These are phyloP conservation scores for Hirudinaria manillensis DNA, from an alignment of 2,888 invertebrate genomes.

Conservation along the genomic window DNA sequence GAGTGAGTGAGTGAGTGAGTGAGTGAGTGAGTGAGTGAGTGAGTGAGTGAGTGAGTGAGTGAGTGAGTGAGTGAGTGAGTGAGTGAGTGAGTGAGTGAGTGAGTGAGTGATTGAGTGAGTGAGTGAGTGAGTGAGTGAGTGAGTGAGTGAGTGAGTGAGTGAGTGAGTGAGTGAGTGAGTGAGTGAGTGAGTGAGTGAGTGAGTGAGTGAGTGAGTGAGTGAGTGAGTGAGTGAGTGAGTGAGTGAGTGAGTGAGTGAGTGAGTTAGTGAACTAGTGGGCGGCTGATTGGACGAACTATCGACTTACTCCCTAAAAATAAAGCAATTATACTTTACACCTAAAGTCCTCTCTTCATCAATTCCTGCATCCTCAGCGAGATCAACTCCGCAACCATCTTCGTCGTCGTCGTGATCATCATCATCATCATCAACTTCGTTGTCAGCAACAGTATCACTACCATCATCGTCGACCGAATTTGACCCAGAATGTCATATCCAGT, in stretches of 20 bases:
- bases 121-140: conserved; percentile 1
- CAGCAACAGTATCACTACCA: background rate
- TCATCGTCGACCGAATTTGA: too few species aligned
- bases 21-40: conserved; percentile 5
- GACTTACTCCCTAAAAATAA: too few species aligned
- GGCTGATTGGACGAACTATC: too few species aligned
- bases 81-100: conserved; percentile 21
- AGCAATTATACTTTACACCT: too few species aligned
- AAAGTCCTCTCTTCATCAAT: too few species aligned
- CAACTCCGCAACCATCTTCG: background rate
- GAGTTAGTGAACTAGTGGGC: too few species aligned
- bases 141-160: conserved; percentile 14
- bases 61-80: conserved; percentile 11
- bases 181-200: too few species aligned
- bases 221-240: too few species aligned
- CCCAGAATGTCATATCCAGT: too few species aligned
- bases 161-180: too few species aligned
- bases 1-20: conserved; percentile 16
- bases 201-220: too few species aligned
- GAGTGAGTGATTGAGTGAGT: conserved; percentile 20
- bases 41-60: conserved; percentile 6
- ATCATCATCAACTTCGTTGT: background rate
- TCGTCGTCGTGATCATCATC: background rate
- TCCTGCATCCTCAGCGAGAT: background rate
- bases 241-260: too few species aligned